Evolutionary conservation across 2,113 vertebrate species (phyloP), one percentile per base, ranked within the genome.

Genomic region (Paracanthobrama guichenoti): DNA sequence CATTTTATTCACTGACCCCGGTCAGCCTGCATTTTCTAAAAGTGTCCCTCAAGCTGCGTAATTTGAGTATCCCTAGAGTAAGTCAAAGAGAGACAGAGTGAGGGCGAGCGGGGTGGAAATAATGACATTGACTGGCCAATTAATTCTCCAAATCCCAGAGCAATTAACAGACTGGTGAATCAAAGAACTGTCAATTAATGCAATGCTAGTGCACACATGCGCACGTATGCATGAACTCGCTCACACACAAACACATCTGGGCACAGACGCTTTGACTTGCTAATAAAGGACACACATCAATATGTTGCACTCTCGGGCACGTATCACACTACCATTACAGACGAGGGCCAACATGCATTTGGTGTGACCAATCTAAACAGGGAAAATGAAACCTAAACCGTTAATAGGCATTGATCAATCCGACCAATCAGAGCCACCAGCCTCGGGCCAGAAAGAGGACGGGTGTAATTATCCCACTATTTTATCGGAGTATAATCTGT

Each of bases 101-200:
- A 12, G 46, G 48, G 44, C 22, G 74, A 82, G 31, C 39, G 75
- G 79, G 67, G n/a, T 48, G 42, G 76, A 78, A 57, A 67, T 84
- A 84, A 82, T 71, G 39, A 73, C 77, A 74, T 20, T 50, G 73
- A 84, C 50, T 28, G 60, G 77, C 81, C 62, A 89, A 88, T 86
- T 88, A 84, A 84, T 69, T 69, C 44, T 28, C 73, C 12, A 76
- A 77, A 78, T 87, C 81, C 86, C 80, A 84, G 22, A 85, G 74
- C 75, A 86, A 86, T 88, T 87, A 88, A 35, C 31, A 50, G 62
- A 57, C 53, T 82, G 64, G 78, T 62, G 35, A 73, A 83, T 67
- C 35, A 88, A 50, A 79, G 16, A 73, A 82, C 42, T 48, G 57
- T 69, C 72, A 86, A 81, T 85, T 81, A 84, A 81, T 24, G 48